Percentiles rank a stretch among this genome's conserved stretches.
Evolutionary conservation across 2,888 invertebrate genomes (phyloP).

Genomic region (Rapana venosa): DNA sequence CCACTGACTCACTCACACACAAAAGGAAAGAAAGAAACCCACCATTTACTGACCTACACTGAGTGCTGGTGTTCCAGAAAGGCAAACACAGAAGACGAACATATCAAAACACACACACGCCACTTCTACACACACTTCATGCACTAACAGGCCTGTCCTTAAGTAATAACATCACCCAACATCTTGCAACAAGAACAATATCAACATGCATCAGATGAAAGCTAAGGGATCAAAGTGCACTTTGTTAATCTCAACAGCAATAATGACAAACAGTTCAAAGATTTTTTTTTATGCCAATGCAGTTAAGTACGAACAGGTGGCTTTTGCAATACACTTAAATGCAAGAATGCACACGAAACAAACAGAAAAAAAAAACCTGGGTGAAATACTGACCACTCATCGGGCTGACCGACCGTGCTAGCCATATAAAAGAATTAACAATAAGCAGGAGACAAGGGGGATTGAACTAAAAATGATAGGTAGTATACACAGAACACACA

Average conservation of each 20-base stretch:
- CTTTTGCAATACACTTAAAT: neutral
- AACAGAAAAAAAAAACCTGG: neutral
- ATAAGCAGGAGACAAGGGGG: conserved; percentile 15
- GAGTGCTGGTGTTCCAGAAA: conserved; percentile 9
- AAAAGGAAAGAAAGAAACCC: neutral
- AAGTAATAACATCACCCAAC: neutral
- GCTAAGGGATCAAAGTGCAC: neutral
- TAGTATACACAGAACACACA: conserved; percentile 2
- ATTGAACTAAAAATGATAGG: neutral
- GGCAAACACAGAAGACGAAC: neutral
- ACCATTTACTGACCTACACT: conserved; percentile 23
- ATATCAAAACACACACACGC: neutral
- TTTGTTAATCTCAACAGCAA: neutral
- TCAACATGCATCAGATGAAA: neutral
- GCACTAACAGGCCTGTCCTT: neutral
- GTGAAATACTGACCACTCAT: conserved; percentile 25
- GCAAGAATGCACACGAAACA: neutral
- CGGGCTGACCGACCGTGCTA: conserved; percentile 11
- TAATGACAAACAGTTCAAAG: too few relatives aligned
- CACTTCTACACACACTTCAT: neutral
- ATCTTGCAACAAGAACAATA: neutral
- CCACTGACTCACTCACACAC: neutral
- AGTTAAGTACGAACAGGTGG: neutral
- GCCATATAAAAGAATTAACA: conserved; percentile 1
- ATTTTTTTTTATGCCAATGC: neutral